Conservation (phyloP, 2,113 vertebrate species). For the Spheniscus mendiculus region DNA sequence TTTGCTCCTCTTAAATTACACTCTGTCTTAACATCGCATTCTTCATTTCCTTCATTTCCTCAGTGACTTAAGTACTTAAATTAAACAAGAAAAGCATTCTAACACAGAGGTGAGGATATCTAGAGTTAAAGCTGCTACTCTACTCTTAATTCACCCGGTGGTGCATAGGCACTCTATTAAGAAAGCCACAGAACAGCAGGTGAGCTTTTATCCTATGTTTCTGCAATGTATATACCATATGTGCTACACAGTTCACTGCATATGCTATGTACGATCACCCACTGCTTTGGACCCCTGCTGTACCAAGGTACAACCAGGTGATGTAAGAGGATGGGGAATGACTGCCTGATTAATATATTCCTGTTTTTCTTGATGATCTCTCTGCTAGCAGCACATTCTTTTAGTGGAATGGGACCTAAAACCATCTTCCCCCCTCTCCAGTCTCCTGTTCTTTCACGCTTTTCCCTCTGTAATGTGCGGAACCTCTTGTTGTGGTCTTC, state of each 20-base stretch:
- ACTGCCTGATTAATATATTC: conserved; percentile 48
- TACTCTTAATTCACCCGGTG: conserved; percentile 18
- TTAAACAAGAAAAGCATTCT: background rate
- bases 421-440: accelerated
- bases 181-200: conserved; percentile 66
- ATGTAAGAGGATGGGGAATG: conserved; percentile 47
- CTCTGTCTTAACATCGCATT: background rate
- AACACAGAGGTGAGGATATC: conserved; percentile 12
- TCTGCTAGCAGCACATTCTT: conserved; percentile 11
- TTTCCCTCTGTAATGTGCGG: background rate
- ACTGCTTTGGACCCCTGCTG: conserved; percentile 59
- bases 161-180: conserved; percentile 60
- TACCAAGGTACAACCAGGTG: background rate
- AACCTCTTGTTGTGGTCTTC: background rate
- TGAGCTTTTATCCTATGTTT: conserved; percentile 65
- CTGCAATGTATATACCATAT: conserved; percentile 49
- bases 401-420: background rate
- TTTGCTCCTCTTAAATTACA: background rate
- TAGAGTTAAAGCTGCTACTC: conserved; percentile 24
- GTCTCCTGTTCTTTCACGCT: background rate
- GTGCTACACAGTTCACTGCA: conserved; percentile 61
- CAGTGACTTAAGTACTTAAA: conserved; percentile 33
- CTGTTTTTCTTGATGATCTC: background rate
- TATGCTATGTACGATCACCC: background rate
- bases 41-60: conserved; percentile 39